These are phyloP conservation scores for Pissodes strobi DNA, from an alignment of 1,140 invertebrate genomes.

Conservation along the genomic window DNA sequence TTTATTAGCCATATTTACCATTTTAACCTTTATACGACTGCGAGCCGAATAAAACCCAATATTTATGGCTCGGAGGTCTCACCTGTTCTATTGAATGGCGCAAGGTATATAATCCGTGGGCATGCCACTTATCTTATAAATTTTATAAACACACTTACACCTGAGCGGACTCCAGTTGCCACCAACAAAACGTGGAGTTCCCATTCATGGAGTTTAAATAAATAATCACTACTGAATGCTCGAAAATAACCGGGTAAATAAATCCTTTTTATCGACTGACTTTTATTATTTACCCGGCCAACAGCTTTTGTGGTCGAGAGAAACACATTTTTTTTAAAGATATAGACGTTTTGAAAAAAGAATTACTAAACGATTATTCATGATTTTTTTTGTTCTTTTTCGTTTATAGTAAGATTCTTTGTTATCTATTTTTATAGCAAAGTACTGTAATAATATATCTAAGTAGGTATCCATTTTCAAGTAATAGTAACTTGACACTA, in stretches of 20 bases:
- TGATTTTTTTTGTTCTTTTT: no score
- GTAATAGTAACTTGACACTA: no score
- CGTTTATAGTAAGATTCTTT: no score
- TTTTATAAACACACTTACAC: slow-evolving; percentile 33
- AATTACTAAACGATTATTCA: no score
- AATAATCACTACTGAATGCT: slow-evolving; percentile 23
- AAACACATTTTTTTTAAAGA: no score
- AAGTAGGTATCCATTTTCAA: no score
- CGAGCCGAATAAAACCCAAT: slow-evolving; percentile 27
- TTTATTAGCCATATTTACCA: slow-evolving; percentile 42
- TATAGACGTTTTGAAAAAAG: no score
- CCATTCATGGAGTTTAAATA: slow-evolving; percentile 23
- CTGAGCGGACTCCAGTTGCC: slow-evolving; percentile 26
- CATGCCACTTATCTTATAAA: slow-evolving; percentile 32
- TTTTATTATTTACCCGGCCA: slow-evolving; percentile 12
- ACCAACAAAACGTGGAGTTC: slow-evolving; percentile 22
- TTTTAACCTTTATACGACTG: slow-evolving; percentile 42
- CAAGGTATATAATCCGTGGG: slow-evolving; percentile 25
- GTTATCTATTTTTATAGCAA: no score
- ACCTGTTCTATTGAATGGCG: slow-evolving; percentile 32
- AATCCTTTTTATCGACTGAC: slow-evolving; percentile 26
- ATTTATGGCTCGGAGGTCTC: slow-evolving; percentile 17
- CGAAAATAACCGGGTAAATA: slow-evolving; percentile 32
- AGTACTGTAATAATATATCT: no score
- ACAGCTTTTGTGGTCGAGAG: no score